Percentiles rank a stretch among this genome's conserved stretches.
phyloP scores from a whole-genome alignment of 2,797 vertebrate species.

The Notolepis coatsorum region DNA sequence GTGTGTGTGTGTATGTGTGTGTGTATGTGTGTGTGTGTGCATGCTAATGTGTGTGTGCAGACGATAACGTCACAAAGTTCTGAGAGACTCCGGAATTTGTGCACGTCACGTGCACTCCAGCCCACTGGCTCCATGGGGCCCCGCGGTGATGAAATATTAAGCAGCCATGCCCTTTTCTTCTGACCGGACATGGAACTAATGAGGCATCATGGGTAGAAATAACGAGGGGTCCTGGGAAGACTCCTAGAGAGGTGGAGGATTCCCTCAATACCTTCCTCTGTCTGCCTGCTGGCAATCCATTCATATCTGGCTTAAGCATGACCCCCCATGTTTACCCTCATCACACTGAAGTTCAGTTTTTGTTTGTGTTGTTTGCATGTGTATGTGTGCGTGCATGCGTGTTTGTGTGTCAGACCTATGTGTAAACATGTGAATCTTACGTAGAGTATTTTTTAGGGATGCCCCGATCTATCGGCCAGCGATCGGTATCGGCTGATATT shows the following conservation, averaged over 20 bases:
- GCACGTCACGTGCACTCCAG: conserved; percentile 4
- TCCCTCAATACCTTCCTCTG: conserved; percentile 13
- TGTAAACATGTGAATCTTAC: background rate
- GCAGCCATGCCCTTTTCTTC: conserved; percentile 64
- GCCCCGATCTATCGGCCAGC: too few species aligned
- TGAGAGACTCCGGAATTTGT: background rate
- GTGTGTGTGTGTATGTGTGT: background rate
- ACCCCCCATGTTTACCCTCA: conserved; percentile 29
- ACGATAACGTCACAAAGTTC: background rate
- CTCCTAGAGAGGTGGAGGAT: conserved; percentile 15
- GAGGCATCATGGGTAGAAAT: conserved; percentile 71
- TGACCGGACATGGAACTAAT: conserved; percentile 65
- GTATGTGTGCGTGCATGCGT: conserved; percentile 1
- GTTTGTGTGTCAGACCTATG: background rate
- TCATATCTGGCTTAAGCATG: conserved; percentile 19
- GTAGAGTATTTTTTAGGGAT: too few species aligned
- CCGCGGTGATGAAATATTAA: conserved; percentile 69
- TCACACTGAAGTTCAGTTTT: too few species aligned
- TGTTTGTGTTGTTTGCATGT: background rate
- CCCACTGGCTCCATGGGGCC: conserved; percentile 27
- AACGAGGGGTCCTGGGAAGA: conserved; percentile 68
- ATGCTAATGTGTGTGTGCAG: background rate
- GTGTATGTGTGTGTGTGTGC: conserved; percentile 1
- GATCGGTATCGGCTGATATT: too few species aligned
- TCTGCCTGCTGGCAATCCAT: conserved; percentile 15